These are phyloP conservation scores for Stenichneumon culpator DNA, from an alignment of 2,888 invertebrate genomes.

Conservation along the genomic window DNA sequence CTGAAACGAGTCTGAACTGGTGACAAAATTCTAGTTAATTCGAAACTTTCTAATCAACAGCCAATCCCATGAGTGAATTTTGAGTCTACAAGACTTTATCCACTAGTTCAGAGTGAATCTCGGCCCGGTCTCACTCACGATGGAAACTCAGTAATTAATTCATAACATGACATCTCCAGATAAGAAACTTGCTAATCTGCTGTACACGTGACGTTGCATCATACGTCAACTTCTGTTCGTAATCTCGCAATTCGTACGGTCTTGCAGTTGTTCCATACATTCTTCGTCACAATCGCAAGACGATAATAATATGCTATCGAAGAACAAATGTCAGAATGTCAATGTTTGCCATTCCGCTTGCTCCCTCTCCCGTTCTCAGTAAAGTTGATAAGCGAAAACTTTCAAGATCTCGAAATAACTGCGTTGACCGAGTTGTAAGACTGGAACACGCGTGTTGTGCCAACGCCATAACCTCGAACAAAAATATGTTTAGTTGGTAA, in stretches of 20 bases:
- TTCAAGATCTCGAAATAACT: not conserved
- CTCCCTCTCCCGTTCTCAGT: not conserved
- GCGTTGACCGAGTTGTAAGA: not conserved
- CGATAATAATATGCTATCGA: constrained; percentile 34
- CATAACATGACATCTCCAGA: not conserved
- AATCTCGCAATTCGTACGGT: not conserved
- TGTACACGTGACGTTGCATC: too few relatives aligned
- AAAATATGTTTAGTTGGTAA: not conserved
- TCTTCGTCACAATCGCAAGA: constrained; percentile 14
- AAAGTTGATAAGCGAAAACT: not conserved
- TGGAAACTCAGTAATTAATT: too few relatives aligned
- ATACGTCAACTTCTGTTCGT: not conserved
- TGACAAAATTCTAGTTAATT: too few relatives aligned
- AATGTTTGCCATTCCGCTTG: not conserved
- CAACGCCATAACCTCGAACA: constrained; percentile 4
- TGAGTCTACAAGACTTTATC: too few relatives aligned
- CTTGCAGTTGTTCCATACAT: not conserved
- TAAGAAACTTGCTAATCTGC: not conserved
- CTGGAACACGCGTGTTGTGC: not conserved
- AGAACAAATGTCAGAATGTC: constrained; percentile 28
- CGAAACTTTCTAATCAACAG: too few relatives aligned
- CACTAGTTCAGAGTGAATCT: too few relatives aligned
- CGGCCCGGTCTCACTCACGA: too few relatives aligned
- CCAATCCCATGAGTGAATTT: too few relatives aligned
- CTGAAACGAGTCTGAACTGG: too few relatives aligned